These are phyloP conservation scores for Lepisosteus osseus DNA, from an alignment of 2,113 vertebrate genomes.

Conservation along the genomic window DNA sequence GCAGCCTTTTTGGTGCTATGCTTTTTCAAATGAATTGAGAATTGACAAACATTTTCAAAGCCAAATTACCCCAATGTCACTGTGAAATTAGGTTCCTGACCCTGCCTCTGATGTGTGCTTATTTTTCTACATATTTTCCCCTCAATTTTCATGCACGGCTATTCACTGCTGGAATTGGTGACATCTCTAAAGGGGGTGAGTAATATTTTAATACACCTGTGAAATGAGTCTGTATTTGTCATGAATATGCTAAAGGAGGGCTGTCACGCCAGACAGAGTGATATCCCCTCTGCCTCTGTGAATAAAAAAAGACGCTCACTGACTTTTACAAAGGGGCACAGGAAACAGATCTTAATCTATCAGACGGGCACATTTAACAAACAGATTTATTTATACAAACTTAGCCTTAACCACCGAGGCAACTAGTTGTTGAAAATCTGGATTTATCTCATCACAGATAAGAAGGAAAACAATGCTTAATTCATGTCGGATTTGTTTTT, in stretches of 20 bases:
- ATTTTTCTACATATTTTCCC: conserved; percentile 92
- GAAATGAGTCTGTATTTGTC: conserved; percentile 85
- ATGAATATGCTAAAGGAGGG: conserved; percentile 95
- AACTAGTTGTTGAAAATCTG: conserved; percentile 20
- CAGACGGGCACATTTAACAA: conserved; percentile 66
- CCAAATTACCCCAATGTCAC: conserved; percentile 98
- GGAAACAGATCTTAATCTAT: conserved; percentile 52
- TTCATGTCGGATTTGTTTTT: no score
- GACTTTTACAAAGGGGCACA: conserved; percentile 51
- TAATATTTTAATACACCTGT: conserved; percentile 95
- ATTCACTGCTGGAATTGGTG: conserved; percentile 79
- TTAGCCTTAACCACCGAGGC: conserved; percentile 47
- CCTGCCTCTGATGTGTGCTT: conserved; percentile 95
- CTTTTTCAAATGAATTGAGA: conserved; percentile 91
- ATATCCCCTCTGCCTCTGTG: conserved; percentile 69
- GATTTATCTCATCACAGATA: no score
- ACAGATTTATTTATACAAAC: conserved; percentile 65
- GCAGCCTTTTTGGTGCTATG: conserved; percentile 75
- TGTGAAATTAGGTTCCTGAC: conserved; percentile 99
- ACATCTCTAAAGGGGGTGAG: conserved; percentile 86
- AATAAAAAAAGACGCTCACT: conserved; percentile 34
- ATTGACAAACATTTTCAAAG: conserved; percentile 97
- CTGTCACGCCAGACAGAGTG: conserved; percentile 86
- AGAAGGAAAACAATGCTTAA: no score
- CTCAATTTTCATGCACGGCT: conserved; percentile 93